Evolutionary conservation across 2,797 vertebrate species (phyloP).

Genomic region (Trachops cirrhosus): DNA sequence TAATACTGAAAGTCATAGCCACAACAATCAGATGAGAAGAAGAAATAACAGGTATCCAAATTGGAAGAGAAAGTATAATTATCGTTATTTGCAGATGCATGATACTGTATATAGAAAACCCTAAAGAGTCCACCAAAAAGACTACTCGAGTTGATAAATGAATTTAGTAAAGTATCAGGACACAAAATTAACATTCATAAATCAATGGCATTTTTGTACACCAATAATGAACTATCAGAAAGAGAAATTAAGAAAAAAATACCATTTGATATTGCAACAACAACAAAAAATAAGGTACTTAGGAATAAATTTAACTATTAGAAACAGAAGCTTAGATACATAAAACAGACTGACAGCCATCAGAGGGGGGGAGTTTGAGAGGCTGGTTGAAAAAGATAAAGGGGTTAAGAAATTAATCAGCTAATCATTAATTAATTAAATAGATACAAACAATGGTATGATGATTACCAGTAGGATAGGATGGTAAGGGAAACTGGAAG

Average conservation of each 20-base stretch:
- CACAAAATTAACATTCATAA: background rate
- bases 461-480: background rate
- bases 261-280: background rate
- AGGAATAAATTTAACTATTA: background rate
- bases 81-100: too few species aligned
- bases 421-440: background rate
- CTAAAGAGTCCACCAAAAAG: too few species aligned
- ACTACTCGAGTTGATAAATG: too few species aligned
- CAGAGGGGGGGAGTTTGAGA: background rate
- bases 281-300: background rate
- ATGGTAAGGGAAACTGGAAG: background rate
- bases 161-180: background rate
- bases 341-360: background rate
- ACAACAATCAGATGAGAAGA: background rate
- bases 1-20: background rate
- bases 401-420: background rate
- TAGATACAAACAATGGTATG: background rate
- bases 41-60: background rate
- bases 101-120: too few species aligned
- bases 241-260: background rate
- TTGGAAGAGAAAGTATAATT: background rate
- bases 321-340: background rate
- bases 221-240: background rate
- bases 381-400: background rate
- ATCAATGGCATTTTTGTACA: background rate